A percentile compares a stretch with the other conserved stretches of the same genome.
Conservation (phyloP, 2,113 vertebrate genomes). For the Nycticebus coucang region DNA sequence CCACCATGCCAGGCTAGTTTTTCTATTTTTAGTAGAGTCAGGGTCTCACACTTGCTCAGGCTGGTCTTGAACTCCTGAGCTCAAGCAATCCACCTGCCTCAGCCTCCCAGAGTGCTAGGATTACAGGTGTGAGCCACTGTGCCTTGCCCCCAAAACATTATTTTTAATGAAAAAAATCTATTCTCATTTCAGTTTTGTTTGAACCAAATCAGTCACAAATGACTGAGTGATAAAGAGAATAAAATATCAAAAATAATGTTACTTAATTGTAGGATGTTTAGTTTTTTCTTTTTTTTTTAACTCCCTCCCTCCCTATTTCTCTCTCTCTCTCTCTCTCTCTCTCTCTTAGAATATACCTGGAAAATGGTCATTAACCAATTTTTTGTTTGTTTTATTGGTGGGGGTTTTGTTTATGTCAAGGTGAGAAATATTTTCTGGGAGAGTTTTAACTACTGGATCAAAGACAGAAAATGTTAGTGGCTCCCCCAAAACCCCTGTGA, state of each 20-base stretch:
- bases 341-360: neutral
- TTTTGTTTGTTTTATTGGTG: neutral
- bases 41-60: too few species aligned
- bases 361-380: constrained; percentile 3
- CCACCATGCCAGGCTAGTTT: too few species aligned
- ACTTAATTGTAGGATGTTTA: neutral
- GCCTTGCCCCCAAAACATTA: too few species aligned
- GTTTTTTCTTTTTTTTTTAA: too few species aligned
- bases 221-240: neutral
- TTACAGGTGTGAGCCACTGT: too few species aligned
- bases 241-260: neutral
- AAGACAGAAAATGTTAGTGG: neutral
- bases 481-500: neutral
- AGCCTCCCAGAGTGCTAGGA: too few species aligned
- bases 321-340: neutral
- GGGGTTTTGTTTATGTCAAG: constrained; percentile 43
- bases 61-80: too few species aligned
- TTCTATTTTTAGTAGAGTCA: too few species aligned
- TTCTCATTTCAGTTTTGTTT: constrained; percentile 3
- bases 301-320: neutral
- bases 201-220: neutral
- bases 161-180: neutral
- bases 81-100: too few species aligned
- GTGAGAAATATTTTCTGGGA: constrained; percentile 41
- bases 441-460: constrained; percentile 50